Evolutionary conservation across 2,797 vertebrate species (phyloP).

Genomic region (Sylvilagus floridanus): DNA sequence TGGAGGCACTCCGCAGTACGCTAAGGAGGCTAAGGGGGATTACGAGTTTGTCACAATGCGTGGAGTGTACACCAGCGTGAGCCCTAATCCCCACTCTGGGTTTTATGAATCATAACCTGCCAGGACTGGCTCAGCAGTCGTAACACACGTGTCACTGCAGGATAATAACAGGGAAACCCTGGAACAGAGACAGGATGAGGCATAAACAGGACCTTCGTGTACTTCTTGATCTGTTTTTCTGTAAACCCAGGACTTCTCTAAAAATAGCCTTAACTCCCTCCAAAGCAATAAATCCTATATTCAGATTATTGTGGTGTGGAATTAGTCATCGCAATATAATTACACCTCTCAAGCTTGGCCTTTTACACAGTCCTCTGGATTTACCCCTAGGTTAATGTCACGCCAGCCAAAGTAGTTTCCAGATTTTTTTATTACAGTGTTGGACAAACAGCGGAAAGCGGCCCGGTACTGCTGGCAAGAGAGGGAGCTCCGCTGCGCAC

Average conservation of each 20-base stretch:
- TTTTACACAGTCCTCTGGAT: not conserved
- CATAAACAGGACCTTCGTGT: not conserved
- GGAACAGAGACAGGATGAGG: rapidly evolving
- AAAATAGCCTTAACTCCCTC: not conserved
- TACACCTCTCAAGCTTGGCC: not conserved
- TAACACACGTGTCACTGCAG: not conserved
- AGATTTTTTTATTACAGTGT: not conserved
- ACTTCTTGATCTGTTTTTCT: not conserved
- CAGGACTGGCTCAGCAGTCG: not conserved
- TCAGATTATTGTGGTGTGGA: not conserved
- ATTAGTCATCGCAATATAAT: not conserved
- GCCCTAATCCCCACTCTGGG: rapidly evolving
- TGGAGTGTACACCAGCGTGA: not conserved
- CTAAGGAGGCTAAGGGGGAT: not conserved
- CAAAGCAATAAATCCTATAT: not conserved
- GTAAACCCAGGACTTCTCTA: not conserved
- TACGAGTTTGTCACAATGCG: not conserved
- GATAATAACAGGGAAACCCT: too few species aligned
- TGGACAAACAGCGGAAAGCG: not conserved
- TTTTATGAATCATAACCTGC: too few species aligned
- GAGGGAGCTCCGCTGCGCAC: not conserved
- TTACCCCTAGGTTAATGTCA: not conserved
- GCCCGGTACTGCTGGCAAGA: not conserved
- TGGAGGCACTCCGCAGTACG: not conserved
- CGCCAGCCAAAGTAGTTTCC: not conserved